phyloP scores from a whole-genome alignment of 1,140 invertebrate genomes.

The Phthorimaea operculella region DNA sequence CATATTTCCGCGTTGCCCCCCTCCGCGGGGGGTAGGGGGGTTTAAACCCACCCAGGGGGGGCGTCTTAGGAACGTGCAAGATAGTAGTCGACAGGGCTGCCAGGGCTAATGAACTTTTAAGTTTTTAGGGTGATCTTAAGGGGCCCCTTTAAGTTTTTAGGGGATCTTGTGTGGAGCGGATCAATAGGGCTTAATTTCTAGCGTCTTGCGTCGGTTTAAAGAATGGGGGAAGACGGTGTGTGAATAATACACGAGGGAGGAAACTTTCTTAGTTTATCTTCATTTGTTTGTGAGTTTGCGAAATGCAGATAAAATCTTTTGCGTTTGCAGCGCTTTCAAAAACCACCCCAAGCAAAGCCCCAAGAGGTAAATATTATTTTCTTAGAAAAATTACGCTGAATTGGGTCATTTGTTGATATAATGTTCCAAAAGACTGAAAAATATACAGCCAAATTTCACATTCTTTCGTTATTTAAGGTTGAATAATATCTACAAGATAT shows the following conservation, averaged over 20 bases:
- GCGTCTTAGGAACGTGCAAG: constrained; percentile 60
- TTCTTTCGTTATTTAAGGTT: no score
- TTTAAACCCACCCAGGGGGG: constrained; percentile 26
- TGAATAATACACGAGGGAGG: background rate
- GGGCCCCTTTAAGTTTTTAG: constrained; percentile 11
- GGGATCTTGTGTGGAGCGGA: background rate
- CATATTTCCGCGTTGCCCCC: constrained; percentile 56
- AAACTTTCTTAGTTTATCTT: background rate
- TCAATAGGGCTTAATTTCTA: background rate
- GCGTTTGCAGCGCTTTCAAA: no score
- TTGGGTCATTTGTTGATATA: no score
- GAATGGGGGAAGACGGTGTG: constrained; percentile 6
- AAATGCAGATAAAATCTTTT: no score
- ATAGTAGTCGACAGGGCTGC: constrained; percentile 59
- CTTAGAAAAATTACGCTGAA: no score
- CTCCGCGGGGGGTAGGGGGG: constrained; percentile 25
- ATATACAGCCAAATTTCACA: no score
- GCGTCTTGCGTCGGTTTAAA: constrained; percentile 16
- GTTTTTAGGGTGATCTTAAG: constrained; percentile 40
- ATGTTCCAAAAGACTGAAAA: no score
- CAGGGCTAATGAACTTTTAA: constrained; percentile 61
- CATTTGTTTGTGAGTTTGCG: background rate
- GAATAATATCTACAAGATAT: no score
- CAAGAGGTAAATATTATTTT: no score
- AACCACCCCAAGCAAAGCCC: no score